Base-by-base conservation (phyloP, 2,888 invertebrate species). In the Agrochola macilenta region DNA sequence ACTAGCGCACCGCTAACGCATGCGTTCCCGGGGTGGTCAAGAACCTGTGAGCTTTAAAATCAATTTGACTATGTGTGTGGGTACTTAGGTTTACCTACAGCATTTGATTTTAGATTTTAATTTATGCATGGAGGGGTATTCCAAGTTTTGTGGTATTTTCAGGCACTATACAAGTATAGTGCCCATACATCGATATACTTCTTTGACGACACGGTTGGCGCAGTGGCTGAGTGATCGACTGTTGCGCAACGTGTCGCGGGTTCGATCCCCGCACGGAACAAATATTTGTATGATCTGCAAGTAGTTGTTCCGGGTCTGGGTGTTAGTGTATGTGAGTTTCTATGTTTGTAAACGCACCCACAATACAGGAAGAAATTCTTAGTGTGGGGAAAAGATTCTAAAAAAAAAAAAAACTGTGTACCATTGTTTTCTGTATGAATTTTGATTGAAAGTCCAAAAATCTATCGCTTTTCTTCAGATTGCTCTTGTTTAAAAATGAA, bases 1-100 rank as follows among this genome's bases (percentile, higher is more conserved):
- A 89, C 86, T 79, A 86, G 79, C 82, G 60, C 69, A 84, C 76
- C 82, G 69, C 69, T 74, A 85, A 79, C 87, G 88, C 89, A 87
- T 76, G 78, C 76, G 81, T 80, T 83, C 68, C 74, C 70, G 82
- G 84, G 88, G 85, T 83, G 87, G 88, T 81, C 88, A 86, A 69
- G 65, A 79, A 81, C 72, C 75, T 63, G 66, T 69, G 52, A 26
- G 61, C 35, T 75, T 86, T 79, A 77, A 85, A 87, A 87, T 86
- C 84, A 87, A 85, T 81, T 80, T 84, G 70, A 57, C 76, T 75
- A 64, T 77, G 77, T 75, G 76, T 80, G 83, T 77, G 81, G 77
- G 79, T 78, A 65, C 69, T 71, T 17, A 35, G 2, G n/a, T 63
- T 54, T 75, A 82, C 69, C 72, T 74, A 72, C 74, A 79, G 54